Evolutionary conservation across 2,888 invertebrate genomes (phyloP).

Genomic region (Candidula unifasciata): DNA sequence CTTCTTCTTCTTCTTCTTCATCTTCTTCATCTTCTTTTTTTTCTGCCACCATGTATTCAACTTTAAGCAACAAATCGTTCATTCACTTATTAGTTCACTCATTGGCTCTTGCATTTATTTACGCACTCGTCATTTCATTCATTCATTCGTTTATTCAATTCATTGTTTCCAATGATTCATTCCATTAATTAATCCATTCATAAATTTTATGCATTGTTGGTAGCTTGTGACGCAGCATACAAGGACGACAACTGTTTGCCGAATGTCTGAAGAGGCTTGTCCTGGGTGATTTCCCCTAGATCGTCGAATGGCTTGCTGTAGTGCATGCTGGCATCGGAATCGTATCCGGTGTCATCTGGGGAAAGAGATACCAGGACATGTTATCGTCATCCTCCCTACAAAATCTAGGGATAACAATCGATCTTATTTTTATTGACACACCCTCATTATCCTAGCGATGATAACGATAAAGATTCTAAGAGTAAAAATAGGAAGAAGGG

Average conservation of each 20-base stretch:
- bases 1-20: too few species aligned
- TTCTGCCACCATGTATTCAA: too few species aligned
- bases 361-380: neutral
- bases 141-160: neutral
- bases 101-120: too few species aligned
- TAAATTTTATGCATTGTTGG: slow-evolving; percentile 6
- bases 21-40: neutral
- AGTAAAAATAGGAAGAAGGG: too few species aligned
- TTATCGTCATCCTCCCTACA: too few species aligned
- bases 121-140: neutral
- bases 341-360: slow-evolving; percentile 51
- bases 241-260: slow-evolving; percentile 42
- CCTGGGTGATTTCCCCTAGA: slow-evolving; percentile 38
- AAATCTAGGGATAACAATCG: too few species aligned
- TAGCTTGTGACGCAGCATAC: slow-evolving; percentile 16
- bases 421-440: too few species aligned
- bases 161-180: slow-evolving; percentile 10
- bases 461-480: too few species aligned
- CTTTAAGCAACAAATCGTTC: neutral
- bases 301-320: slow-evolving; percentile 51
- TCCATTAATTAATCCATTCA: too few species aligned
- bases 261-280: slow-evolving; percentile 47
- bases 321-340: slow-evolving; percentile 49
- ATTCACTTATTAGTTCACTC: neutral
- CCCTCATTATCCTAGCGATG: too few species aligned